phyloP scores from a whole-genome alignment of 2,888 invertebrate species.

The Xanthia icteritia region DNA sequence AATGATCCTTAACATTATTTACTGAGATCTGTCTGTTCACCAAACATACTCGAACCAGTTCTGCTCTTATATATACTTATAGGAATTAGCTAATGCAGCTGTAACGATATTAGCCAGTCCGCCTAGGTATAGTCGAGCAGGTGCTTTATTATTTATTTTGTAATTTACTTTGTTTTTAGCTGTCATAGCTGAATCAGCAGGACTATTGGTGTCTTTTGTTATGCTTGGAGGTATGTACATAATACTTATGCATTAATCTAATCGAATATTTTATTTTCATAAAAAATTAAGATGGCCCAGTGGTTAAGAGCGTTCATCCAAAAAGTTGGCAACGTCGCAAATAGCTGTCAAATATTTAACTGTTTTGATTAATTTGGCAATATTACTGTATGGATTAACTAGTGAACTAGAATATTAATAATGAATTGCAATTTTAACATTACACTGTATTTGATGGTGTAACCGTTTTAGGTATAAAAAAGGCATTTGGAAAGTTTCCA shows the following conservation, averaged over 20 bases:
- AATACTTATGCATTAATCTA: background rate
- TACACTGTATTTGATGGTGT: no score
- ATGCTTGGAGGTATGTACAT: constrained; percentile 77
- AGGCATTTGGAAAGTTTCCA: no score
- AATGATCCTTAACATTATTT: background rate
- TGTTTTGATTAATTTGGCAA: no score
- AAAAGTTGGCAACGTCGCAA: no score
- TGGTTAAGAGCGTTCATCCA: no score
- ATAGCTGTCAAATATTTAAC: no score
- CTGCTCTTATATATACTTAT: background rate
- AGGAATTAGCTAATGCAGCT: background rate
- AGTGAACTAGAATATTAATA: no score
- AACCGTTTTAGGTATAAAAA: no score
- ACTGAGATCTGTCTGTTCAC: background rate
- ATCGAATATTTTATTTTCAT: background rate
- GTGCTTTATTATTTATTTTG: background rate
- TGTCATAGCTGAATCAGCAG: constrained; percentile 75
- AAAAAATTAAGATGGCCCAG: background rate
- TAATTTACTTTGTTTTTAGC: constrained; percentile 70
- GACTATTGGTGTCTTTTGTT: constrained; percentile 77
- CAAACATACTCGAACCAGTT: background rate
- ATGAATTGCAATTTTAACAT: no score
- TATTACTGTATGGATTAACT: no score
- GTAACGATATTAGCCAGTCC: background rate
- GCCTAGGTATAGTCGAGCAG: background rate